Base-by-base conservation (phyloP, 2,888 invertebrate genomes). In the Melolontha melolontha region DNA sequence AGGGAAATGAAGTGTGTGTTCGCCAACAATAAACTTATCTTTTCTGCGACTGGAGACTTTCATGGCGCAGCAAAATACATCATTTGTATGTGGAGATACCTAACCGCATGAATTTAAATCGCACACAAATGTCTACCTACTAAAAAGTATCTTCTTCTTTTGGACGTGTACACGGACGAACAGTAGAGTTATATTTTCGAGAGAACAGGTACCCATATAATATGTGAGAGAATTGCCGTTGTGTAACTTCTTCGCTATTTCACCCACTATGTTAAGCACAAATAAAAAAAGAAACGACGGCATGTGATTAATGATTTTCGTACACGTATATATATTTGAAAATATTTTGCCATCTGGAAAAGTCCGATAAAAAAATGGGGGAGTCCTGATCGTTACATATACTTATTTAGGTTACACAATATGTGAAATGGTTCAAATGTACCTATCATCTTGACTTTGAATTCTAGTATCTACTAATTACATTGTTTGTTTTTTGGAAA, bases 21-120 rank as follows among this genome's bases (percentile, higher is more conserved):
- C 78, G 79, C 80, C 80, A 80, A 82, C 81, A 82, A 82, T 82
- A 81, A 80, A 82, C 81, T 82, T 82, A 81, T 82, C 82, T 81
- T 80, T 81, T 81, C 80, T 80, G 78, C 79, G 79, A 80, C 78
- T 80, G 79, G 79, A 79, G 79, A 80, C 79, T 79, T 79, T 77
- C 77, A 78, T 76, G 75, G 76, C 76, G 77, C 67, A 75, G 79
- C 79, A 79, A 81, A 81, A 81, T 81, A 81, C 80, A 81, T 82
- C 81, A 81, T 82, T 82, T 82, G 81, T 81, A 81, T 81, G 80
- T 81, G 79, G 77, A 79, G 79, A 81, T 80, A 80, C 79, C 78
- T 78, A 78, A 79, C 77, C 77, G 79, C 77, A 78, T 79, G 79
- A 80, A 80, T 80, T 79, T 79, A 77, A 79, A 80, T 79, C 77